Percentiles rank a stretch among this genome's conserved stretches.
These are phyloP conservation scores for Onthophagus taurus DNA, from an alignment of 1,140 invertebrate genomes.

Conservation along the genomic window DNA sequence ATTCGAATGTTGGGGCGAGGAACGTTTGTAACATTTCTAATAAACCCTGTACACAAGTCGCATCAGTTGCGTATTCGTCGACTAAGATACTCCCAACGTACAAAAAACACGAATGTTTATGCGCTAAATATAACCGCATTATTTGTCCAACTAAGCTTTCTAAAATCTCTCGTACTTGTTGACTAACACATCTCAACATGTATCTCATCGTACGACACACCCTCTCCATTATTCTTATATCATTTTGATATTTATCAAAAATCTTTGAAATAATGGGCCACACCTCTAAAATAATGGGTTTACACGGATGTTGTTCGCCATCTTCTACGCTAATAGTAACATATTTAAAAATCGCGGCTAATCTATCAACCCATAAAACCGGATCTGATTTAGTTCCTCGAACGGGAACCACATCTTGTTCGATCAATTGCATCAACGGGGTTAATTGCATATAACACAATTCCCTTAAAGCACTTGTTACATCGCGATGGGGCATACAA, in stretches of 20 bases:
- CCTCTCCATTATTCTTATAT: conserved; percentile 82
- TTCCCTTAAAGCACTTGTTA: conserved; percentile 64
- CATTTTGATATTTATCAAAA: conserved; percentile 66
- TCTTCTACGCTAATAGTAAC: conserved; percentile 37
- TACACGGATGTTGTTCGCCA: conserved; percentile 66
- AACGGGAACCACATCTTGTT: conserved; percentile 37
- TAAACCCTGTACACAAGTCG: conserved; percentile 60
- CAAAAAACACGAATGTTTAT: conserved; percentile 89
- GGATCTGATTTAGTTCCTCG: conserved; percentile 61
- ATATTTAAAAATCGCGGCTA: conserved; percentile 81
- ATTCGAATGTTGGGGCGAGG: conserved; percentile 71
- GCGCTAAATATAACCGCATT: conserved; percentile 67
- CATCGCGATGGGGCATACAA: conserved; percentile 48
- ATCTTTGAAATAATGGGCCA: conserved; percentile 81
- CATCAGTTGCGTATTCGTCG: conserved; percentile 78
- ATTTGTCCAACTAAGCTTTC: conserved; percentile 79
- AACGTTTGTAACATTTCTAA: conserved; percentile 82
- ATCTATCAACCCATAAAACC: conserved; percentile 84
- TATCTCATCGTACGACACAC: conserved; percentile 85
- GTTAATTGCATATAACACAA: conserved; percentile 69
- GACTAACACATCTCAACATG: conserved; percentile 75
- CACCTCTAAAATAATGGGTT: conserved; percentile 67
- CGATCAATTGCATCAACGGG: conserved; percentile 51
- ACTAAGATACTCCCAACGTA: conserved; percentile 93
- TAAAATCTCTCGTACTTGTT: conserved; percentile 60